Base-by-base conservation (phyloP, 2,888 invertebrate species). In the Drosophila testacea region DNA sequence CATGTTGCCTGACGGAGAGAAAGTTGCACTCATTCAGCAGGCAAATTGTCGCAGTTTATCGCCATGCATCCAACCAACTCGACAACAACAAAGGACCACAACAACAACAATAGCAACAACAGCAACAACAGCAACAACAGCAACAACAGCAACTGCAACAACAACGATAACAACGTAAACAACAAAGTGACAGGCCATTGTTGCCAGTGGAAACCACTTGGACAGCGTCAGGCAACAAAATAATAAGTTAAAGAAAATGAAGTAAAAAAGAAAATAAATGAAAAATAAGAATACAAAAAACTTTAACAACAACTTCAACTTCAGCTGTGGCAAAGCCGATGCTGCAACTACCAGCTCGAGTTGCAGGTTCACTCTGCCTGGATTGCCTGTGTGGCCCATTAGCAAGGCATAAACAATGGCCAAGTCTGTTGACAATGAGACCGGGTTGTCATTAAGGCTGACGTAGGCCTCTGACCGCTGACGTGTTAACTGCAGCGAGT, bases 21-120 rank as follows among this genome's bases (percentile, higher is more conserved):
- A 84, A 81, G 78, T 80, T 83, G 71, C 77, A 74, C 75, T 77
- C 86, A 82, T 85, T 85, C 88, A 74, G 70, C 78, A 63, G 81
- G 90, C 89, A 86, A 86, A 86, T 86, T 86, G 85, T 90, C 90
- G 90, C 85, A 89, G 90, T 86, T 90, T 86, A 86, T 86, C 87
- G 83, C 72, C 76, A 69, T 74, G 80, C 73, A 80, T 66, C 79
- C 51, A 38, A 81, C 75, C 71, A 73, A 67, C 60, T 44, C 57
- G 50, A 57, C 57, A 60, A 55, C 67, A 79, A 75, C 72, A 52
- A 47, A 50, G 38, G 44, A 54, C 50, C 64, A 61, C 59, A 69
- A 55, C 51, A 62, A 52, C 36, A 67, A 62, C 22, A 22, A 22
- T 22, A 22, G 3, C 57, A 47, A 57, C 57, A 60, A 55, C 67